These are phyloP conservation scores for Pollicipes pollicipes DNA, from an alignment of 1,140 invertebrate species.

Conservation along the genomic window DNA sequence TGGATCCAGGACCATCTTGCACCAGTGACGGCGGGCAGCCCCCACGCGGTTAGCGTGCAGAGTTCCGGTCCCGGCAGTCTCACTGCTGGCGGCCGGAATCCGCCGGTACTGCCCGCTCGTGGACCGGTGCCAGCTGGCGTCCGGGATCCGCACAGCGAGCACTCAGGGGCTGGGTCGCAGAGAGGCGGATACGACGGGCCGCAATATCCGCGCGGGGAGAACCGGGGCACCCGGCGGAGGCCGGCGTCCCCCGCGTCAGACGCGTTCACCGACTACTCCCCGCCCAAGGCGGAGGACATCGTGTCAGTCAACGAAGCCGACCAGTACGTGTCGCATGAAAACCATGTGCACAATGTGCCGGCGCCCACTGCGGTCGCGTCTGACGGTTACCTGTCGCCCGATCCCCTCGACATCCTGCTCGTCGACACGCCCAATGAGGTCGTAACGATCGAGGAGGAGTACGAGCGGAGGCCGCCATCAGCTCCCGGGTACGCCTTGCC, in stretches of 20 bases:
- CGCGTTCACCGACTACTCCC: neutral
- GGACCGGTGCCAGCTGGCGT: neutral
- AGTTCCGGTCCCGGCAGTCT: too few species aligned
- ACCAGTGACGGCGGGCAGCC: too few species aligned
- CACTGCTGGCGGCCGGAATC: neutral
- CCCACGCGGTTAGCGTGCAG: too few species aligned
- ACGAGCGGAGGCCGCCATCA: too few species aligned
- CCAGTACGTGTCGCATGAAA: neutral
- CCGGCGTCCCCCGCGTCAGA: too few species aligned
- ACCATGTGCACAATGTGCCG: neutral
- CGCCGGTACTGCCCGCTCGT: neutral
- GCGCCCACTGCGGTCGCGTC: neutral
- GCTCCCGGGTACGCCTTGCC: neutral
- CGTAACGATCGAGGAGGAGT: too few species aligned
- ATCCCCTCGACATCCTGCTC: too few species aligned
- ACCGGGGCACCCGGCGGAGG: neutral
- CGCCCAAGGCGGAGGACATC: neutral
- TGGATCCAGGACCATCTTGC: neutral
- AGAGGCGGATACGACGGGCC: neutral
- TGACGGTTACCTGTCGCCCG: too few species aligned
- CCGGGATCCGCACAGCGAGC: neutral
- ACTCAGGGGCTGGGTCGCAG: neutral
- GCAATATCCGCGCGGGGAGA: too few species aligned
- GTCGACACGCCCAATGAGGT: too few species aligned
- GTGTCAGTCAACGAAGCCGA: neutral